phyloP scores from a whole-genome alignment of 2,888 invertebrate species.

The Hanleya hanleyi region DNA sequence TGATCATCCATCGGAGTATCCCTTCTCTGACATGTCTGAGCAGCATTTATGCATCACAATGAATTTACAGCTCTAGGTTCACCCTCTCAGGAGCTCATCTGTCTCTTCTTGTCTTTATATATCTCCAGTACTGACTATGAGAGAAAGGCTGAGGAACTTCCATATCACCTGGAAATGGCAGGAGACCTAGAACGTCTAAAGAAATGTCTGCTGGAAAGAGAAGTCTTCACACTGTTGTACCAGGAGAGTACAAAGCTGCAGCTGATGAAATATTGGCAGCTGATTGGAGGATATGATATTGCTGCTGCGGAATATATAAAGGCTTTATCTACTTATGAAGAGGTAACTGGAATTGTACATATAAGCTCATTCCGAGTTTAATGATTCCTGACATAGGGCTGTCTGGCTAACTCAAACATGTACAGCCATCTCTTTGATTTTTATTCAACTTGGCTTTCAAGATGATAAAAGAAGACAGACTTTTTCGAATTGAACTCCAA shows the following conservation, averaged over 20 bases:
- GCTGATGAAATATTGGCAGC: constrained; percentile 50
- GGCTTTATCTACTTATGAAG: constrained; percentile 26
- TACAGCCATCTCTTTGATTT: too few species aligned
- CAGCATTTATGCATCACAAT: too few species aligned
- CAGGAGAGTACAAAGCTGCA: constrained; percentile 39
- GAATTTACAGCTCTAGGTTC: too few species aligned
- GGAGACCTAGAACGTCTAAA: constrained; percentile 39
- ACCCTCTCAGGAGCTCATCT: too few species aligned
- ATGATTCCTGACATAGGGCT: too few species aligned
- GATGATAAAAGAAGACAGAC: too few species aligned
- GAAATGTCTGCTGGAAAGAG: constrained; percentile 30
- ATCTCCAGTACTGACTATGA: constrained; percentile 37
- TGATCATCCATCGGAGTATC: too few species aligned
- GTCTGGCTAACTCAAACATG: too few species aligned
- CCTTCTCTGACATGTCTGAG: too few species aligned
- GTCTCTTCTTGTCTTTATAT: neutral
- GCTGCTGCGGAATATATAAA: constrained; percentile 36
- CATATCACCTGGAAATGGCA: constrained; percentile 40
- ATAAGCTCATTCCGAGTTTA: too few species aligned
- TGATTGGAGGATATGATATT: constrained; percentile 43
- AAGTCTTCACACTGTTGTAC: constrained; percentile 45
- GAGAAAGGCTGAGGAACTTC: constrained; percentile 49
- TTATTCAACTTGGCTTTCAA: too few species aligned
- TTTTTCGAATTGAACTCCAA: too few species aligned
- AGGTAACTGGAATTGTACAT: constrained; percentile 22